These are phyloP conservation scores for Dolichomitus sp. DNA, from an alignment of 2,888 invertebrate species.

Conservation along the genomic window DNA sequence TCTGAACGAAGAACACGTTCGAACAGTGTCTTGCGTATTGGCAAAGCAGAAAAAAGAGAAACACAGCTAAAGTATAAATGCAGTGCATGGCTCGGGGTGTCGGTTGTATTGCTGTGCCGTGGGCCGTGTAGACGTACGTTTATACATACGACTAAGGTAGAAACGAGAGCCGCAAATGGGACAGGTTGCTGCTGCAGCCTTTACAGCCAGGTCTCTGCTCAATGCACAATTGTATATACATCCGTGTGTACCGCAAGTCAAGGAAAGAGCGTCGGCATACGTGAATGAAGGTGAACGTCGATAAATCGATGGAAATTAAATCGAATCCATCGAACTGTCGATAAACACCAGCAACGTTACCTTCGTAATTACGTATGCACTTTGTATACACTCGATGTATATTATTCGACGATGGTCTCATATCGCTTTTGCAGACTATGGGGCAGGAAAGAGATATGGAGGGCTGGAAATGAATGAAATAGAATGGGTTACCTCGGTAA, in stretches of 20 bases:
- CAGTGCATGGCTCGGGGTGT: conserved; percentile 56
- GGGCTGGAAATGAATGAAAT: conserved; percentile 41
- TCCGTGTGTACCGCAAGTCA: conserved; percentile 64
- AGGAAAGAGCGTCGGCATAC: conserved; percentile 47
- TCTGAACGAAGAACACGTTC: background rate
- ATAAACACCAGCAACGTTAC: conserved; percentile 44
- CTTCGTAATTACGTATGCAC: conserved; percentile 48
- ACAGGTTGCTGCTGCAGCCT: conserved; percentile 74
- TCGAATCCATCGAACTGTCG: conserved; percentile 68
- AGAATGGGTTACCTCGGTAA: conserved; percentile 23
- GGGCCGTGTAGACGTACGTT: conserved; percentile 65
- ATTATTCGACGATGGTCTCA: conserved; percentile 54
- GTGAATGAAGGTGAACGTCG: conserved; percentile 55
- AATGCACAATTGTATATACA: conserved; percentile 44
- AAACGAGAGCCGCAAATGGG: conserved; percentile 71
- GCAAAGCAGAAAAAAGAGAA: background rate
- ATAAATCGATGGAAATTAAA: conserved; percentile 78
- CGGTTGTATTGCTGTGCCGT: conserved; percentile 74
- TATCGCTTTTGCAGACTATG: conserved; percentile 22
- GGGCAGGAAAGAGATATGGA: conserved; percentile 18
- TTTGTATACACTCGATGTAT: conserved; percentile 39
- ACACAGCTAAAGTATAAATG: background rate
- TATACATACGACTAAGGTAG: background rate
- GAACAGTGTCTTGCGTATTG: background rate
- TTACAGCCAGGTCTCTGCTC: conserved; percentile 10